A percentile compares a stretch with the other conserved stretches of the same genome.
These are phyloP conservation scores for Pseudococcus jackbeardsleyi DNA, from an alignment of 2,888 invertebrate genomes.

Conservation along the genomic window DNA sequence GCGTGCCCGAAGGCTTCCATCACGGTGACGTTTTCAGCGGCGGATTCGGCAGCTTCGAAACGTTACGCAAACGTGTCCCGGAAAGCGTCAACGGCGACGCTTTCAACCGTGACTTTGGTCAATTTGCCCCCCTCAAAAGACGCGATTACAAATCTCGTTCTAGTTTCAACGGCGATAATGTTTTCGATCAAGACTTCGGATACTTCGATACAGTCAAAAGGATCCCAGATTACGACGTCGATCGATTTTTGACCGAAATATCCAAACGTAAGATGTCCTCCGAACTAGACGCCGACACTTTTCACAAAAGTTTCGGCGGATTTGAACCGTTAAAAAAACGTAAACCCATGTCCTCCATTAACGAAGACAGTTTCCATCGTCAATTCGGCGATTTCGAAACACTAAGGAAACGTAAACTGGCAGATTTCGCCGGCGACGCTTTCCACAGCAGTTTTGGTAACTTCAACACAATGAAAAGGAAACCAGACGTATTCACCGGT, in stretches of 20 bases:
- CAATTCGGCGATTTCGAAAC: slow-evolving; percentile 69
- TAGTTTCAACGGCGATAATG: slow-evolving; percentile 68
- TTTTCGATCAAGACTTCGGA: slow-evolving; percentile 69
- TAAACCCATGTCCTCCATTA: slow-evolving; percentile 66
- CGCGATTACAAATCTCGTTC: not conserved
- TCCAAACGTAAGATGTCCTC: slow-evolving; percentile 19
- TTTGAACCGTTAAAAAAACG: slow-evolving; percentile 68
- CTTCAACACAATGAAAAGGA: slow-evolving; percentile 33
- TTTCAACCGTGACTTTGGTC: slow-evolving; percentile 68
- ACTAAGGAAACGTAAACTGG: slow-evolving; percentile 67
- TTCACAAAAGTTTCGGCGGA: slow-evolving; percentile 69
- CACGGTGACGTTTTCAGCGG: slow-evolving; percentile 69
- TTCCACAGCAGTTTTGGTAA: slow-evolving; percentile 53
- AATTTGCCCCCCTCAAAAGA: slow-evolving; percentile 67
- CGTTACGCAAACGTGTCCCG: slow-evolving; percentile 69
- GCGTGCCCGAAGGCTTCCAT: slow-evolving; percentile 68
- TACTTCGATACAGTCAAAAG: slow-evolving; percentile 69
- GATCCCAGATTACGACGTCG: slow-evolving; percentile 66
- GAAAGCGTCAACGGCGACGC: slow-evolving; percentile 68
- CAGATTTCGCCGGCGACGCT: not conserved
- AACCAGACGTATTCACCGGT: slow-evolving; percentile 68
- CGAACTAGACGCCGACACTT: slow-evolving; percentile 70
- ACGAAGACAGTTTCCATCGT: slow-evolving; percentile 69
- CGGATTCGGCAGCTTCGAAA: slow-evolving; percentile 69
- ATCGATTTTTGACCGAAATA: not conserved